Base-by-base conservation (phyloP, 2,888 invertebrate species). In the Tanytarsus gracilentus region DNA sequence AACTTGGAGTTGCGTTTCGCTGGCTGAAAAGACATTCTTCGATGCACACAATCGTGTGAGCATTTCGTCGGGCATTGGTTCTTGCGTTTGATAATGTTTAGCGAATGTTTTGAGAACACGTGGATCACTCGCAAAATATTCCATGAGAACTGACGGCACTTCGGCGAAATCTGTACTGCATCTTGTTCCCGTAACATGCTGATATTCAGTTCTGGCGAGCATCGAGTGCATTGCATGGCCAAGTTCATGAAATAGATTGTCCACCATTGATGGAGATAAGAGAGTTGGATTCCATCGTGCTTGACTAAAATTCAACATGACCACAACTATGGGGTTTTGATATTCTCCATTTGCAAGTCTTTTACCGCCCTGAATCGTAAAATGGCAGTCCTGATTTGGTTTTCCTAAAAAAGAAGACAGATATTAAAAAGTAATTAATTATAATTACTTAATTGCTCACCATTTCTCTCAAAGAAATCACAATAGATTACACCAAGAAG, bases 161-260 rank as follows among this genome's bases (percentile, higher is more conserved):
- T 99, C 99, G 1, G 99, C 98, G 70, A 99, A 90, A 77, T 99
- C 99, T 4, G 98, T 97, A 64, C 92, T 84, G 71, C 97, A 98
- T 61, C 99, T 79, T 1, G 99, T 99, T 62, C 98, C 97, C 3
- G 96, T 88, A 48, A 98, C 94, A 75, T 99, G 98, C 74, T 99
- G 99, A 75, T 96, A 92, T 63, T 83, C 81, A 0, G 97, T 96
- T 63, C 96, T 81, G 2, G 93, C 99, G 18, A 99, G 75, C 95
- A 99, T 97, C 16, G 97, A 96, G 76, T 99, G 99, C 81, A 98
- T 85, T 14, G 98, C 99, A 77, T 99, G 99, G 0, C 99, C 99
- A 86, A 95, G 86, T 78, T 99, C 98, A 72, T 99, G 99, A 75
- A 98, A 98, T 64, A 99, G 78, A 76, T 97, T 99, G 74, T 98